Percentiles rank a stretch among this genome's conserved stretches.
Conservation (phyloP, 2,797 vertebrate genomes). For the Staurois parvus region DNA sequence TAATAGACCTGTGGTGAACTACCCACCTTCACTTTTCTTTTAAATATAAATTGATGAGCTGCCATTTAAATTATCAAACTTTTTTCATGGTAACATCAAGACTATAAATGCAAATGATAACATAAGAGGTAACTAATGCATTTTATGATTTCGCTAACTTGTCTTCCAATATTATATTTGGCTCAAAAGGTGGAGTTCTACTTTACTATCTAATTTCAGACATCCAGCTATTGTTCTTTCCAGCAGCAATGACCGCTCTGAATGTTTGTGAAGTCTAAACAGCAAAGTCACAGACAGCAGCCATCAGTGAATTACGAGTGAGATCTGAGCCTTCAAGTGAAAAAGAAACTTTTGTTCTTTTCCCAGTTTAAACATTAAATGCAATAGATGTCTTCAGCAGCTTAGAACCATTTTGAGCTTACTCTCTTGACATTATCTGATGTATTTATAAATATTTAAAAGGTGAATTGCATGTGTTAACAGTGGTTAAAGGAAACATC, state of each 20-base stretch:
- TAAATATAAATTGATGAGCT: no score
- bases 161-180: no score
- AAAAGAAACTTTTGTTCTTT: constrained; percentile 65
- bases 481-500: constrained; percentile 32
- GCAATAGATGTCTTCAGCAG: constrained; percentile 64
- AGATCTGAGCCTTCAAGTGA: constrained; percentile 62
- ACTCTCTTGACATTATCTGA: constrained; percentile 24
- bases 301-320: constrained; percentile 68
- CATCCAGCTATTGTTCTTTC: constrained; percentile 66
- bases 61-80: no score
- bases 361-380: constrained; percentile 60
- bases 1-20: no score
- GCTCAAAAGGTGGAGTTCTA: not conserved
- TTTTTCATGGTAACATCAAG: no score
- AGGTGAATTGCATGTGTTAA: constrained; percentile 69
- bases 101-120: no score
- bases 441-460: constrained; percentile 70
- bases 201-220: constrained; percentile 64
- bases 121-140: no score
- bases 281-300: constrained; percentile 62
- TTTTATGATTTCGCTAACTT: no score
- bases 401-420: constrained; percentile 57
- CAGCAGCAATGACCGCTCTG: constrained; percentile 62
- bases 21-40: no score
- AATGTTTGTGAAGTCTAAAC: constrained; percentile 57